Percentiles rank a stretch among this genome's conserved stretches.
These are phyloP conservation scores for Chaitophorus viminalis DNA, from an alignment of 2,888 invertebrate species.

Conservation along the genomic window DNA sequence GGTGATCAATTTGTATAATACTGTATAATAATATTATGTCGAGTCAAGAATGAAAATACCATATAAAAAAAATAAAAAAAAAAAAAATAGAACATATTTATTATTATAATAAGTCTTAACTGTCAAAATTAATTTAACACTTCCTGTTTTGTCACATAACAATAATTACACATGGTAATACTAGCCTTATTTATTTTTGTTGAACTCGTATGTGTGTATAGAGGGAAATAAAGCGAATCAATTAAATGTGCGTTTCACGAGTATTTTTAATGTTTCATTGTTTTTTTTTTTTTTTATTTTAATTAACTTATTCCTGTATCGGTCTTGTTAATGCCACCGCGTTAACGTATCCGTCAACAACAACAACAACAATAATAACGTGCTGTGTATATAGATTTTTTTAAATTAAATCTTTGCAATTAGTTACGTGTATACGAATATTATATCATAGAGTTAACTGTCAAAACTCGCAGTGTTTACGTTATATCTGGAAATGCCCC, in stretches of 20 bases:
- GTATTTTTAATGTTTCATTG: neutral
- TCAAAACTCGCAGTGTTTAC: neutral
- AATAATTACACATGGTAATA: constrained; percentile 13
- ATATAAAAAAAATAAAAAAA: too few species aligned
- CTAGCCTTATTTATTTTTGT: neutral
- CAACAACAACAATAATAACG: neutral
- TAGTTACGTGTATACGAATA: neutral
- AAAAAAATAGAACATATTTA: neutral
- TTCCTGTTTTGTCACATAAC: constrained; percentile 19
- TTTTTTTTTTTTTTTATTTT: neutral
- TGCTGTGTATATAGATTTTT: neutral
- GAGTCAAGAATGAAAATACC: neutral
- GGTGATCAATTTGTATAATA: neutral
- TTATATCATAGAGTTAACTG: neutral
- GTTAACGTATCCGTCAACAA: neutral
- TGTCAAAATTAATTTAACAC: constrained; percentile 14
- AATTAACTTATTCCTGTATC: neutral
- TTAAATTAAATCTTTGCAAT: neutral
- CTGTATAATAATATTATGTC: neutral
- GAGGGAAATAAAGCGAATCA: constrained; percentile 5
- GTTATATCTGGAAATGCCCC: neutral
- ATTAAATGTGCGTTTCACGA: neutral
- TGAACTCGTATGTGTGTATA: neutral
- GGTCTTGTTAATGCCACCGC: neutral
- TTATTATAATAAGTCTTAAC: neutral